Conservation (phyloP, 2,113 vertebrate species). For the Microcebus lehilahytsara region DNA sequence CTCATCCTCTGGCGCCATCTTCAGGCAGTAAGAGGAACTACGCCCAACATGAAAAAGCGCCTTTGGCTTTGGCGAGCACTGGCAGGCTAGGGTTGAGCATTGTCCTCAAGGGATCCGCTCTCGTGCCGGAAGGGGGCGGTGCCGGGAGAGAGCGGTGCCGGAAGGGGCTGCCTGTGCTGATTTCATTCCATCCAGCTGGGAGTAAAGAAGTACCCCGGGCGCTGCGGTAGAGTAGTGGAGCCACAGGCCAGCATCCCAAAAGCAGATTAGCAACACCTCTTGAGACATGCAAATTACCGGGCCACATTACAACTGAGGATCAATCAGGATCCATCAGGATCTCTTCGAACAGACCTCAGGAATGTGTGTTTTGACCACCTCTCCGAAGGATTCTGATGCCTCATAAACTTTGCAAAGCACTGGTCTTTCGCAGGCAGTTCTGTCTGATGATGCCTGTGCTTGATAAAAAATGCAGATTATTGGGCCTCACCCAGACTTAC, state of each 20-base stretch:
- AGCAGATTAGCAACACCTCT: not conserved
- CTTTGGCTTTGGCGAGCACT: fast-evolving
- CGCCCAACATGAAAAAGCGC: fast-evolving
- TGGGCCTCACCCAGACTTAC: not conserved
- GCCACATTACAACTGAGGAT: not conserved
- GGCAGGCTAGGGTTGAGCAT: fast-evolving
- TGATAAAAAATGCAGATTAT: not conserved
- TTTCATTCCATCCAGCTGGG: not conserved
- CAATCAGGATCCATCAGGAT: fast-evolving
- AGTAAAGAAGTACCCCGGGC: too few relatives aligned
- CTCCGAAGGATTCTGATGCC: not conserved
- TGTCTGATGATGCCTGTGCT: not conserved
- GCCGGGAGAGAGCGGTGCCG: too few relatives aligned
- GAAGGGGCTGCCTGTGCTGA: fast-evolving
- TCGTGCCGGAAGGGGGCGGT: fast-evolving
- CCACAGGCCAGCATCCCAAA: not conserved
- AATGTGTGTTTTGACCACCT: not conserved
- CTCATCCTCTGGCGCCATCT: not conserved
- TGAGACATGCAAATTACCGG: not conserved
- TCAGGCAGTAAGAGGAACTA: fast-evolving
- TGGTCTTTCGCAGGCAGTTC: not conserved
- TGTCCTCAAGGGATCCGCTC: fast-evolving
- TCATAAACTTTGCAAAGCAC: not conserved
- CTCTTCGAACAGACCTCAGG: not conserved
- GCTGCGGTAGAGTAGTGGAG: not conserved